Evolutionary conservation across 2,113 vertebrate species (phyloP).

Genomic region (Scomber colias): DNA sequence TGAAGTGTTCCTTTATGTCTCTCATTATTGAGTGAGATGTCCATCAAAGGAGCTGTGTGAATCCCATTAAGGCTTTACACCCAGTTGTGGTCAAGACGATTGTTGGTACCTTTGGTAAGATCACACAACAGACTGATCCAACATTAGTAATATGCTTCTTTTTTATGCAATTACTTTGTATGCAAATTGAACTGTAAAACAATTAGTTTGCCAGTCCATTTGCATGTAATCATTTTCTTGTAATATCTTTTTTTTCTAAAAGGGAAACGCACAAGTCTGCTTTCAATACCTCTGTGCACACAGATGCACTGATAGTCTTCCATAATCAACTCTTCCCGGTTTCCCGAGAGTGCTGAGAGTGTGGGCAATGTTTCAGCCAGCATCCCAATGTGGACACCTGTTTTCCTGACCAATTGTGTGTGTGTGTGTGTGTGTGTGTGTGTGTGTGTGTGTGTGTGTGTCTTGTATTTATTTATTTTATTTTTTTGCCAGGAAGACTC

Average conservation of each 20-base stretch:
- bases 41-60: constrained; percentile 13
- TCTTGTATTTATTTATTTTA: background rate
- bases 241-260: background rate
- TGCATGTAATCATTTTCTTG: background rate
- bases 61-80: constrained; percentile 1
- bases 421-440: background rate
- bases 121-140: constrained; percentile 5
- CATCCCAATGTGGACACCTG: constrained; percentile 15
- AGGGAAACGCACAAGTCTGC: background rate
- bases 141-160: constrained; percentile 18
- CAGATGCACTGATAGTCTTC: constrained; percentile 7
- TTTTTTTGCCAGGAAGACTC: constrained; percentile 35
- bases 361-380: constrained; percentile 22
- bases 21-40: background rate
- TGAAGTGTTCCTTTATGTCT: constrained; percentile 3
- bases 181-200: constrained; percentile 36
- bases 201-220: constrained; percentile 26
- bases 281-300: background rate
- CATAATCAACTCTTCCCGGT: constrained; percentile 25
- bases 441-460: background rate
- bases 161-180: constrained; percentile 15
- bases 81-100: background rate
- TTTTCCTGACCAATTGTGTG: constrained; percentile 12
- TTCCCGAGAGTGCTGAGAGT: constrained; percentile 34
- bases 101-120: background rate